Evolutionary conservation across 2,113 vertebrate species (phyloP).

Genomic region (Agapornis roseicollis): DNA sequence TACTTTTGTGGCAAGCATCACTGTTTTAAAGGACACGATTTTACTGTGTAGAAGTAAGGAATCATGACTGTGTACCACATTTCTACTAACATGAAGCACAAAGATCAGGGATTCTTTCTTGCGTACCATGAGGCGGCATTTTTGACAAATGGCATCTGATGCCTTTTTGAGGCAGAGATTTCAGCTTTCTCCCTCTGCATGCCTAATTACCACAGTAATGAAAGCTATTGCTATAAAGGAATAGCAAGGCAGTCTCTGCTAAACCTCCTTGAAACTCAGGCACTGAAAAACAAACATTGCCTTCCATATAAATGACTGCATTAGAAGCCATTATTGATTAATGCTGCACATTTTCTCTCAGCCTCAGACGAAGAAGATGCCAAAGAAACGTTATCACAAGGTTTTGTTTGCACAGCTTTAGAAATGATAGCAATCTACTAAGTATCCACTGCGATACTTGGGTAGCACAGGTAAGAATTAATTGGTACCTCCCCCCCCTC

Average conservation of each 20-base stretch:
- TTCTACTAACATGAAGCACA: background rate
- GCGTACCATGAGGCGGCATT: background rate
- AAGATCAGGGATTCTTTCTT: background rate
- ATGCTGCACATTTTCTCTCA: background rate
- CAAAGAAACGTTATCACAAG: constrained; percentile 1
- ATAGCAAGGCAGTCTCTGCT: constrained; percentile 12
- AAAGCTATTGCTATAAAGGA: constrained; percentile 1
- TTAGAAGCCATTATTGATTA: background rate
- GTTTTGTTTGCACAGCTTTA: constrained; percentile 32
- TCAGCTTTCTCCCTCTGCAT: background rate
- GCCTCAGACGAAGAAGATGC: background rate
- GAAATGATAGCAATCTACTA: constrained; percentile 42
- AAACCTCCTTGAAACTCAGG: background rate
- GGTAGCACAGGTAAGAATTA: constrained; percentile 73
- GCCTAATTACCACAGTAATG: constrained; percentile 14
- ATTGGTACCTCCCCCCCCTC: constrained; percentile 36
- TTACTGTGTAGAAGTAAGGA: background rate
- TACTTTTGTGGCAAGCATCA: background rate
- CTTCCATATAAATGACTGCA: constrained; percentile 3
- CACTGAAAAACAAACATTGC: constrained; percentile 20
- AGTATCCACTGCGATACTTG: constrained; percentile 37
- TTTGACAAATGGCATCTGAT: background rate
- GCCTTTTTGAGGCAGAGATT: background rate
- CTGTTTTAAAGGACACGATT: background rate
- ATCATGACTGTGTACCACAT: background rate